Percentiles rank a stretch among this genome's conserved stretches.
Conservation (phyloP, 2,797 vertebrate species). For the Crenuchus spilurus region DNA sequence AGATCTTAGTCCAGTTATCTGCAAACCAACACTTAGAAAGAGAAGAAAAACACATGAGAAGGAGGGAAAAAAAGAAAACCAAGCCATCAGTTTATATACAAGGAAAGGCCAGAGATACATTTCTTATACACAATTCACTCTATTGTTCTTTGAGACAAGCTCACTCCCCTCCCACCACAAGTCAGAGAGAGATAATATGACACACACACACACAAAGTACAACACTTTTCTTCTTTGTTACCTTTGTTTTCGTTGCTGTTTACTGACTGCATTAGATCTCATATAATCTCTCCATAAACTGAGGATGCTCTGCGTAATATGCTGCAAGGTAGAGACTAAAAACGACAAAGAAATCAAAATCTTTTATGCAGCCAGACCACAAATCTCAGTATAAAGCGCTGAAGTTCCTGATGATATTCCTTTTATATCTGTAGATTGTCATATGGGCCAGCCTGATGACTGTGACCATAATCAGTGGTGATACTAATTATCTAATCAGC, state of each 20-base stretch:
- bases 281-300: not conserved
- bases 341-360: constrained; percentile 24
- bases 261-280: not conserved
- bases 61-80: constrained; percentile 49
- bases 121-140: constrained; percentile 48
- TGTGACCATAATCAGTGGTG: constrained; percentile 57
- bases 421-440: constrained; percentile 51
- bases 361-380: constrained; percentile 13
- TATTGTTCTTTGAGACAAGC: constrained; percentile 41
- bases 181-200: constrained; percentile 13
- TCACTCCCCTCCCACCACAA: constrained; percentile 28
- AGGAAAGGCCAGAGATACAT: constrained; percentile 61
- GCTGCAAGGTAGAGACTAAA: not conserved
- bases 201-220: not conserved
- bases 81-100: constrained; percentile 73
- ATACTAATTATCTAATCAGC: constrained; percentile 61
- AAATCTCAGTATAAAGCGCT: constrained; percentile 28
- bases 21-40: constrained; percentile 47
- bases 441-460: constrained; percentile 51
- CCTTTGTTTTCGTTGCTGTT: constrained; percentile 2
- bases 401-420: constrained; percentile 35
- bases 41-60: constrained; percentile 41
- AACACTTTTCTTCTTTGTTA: constrained; percentile 7
- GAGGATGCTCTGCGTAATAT: not conserved
- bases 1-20: constrained; percentile 53